phyloP scores from a whole-genome alignment of 1,140 invertebrate genomes.

The Paramacrobiotus metropolitanus region DNA sequence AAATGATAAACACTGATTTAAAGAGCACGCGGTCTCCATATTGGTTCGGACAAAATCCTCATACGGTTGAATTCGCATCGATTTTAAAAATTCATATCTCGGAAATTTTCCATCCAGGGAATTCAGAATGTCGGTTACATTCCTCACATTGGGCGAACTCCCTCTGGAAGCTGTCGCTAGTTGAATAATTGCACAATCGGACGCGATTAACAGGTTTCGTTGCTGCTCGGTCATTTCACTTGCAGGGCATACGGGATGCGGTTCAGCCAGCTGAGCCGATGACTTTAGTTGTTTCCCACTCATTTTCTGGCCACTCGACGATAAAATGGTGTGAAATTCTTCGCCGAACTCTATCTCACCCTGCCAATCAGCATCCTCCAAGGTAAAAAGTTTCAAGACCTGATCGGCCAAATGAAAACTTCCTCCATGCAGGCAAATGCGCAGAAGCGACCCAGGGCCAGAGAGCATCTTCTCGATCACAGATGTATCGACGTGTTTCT shows the following conservation, averaged over 20 bases:
- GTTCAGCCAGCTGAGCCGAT: background rate
- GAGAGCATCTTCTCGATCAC: slow-evolving; percentile 2
- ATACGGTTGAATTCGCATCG: too few relatives aligned
- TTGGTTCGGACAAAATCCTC: background rate
- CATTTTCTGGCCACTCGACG: too few relatives aligned
- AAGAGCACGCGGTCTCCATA: background rate
- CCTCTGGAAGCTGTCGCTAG: too few relatives aligned
- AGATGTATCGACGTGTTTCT: background rate
- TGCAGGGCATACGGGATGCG: background rate
- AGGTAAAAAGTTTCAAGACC: background rate
- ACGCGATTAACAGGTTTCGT: background rate
- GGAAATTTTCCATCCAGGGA: too few relatives aligned
- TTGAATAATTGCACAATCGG: background rate
- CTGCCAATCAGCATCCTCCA: background rate
- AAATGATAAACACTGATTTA: background rate
- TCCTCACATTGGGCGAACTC: background rate
- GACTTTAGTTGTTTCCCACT: background rate
- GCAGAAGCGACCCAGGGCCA: background rate
- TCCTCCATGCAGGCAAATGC: background rate
- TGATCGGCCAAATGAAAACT: background rate
- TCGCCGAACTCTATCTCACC: background rate
- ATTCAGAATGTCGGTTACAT: background rate
- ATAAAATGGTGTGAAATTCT: background rate
- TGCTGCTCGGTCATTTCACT: background rate
- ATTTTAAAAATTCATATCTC: too few relatives aligned